Percentiles rank a stretch among this genome's conserved stretches.
Conservation (phyloP, 2,797 vertebrate genomes). For the Gastrophryne carolinensis region DNA sequence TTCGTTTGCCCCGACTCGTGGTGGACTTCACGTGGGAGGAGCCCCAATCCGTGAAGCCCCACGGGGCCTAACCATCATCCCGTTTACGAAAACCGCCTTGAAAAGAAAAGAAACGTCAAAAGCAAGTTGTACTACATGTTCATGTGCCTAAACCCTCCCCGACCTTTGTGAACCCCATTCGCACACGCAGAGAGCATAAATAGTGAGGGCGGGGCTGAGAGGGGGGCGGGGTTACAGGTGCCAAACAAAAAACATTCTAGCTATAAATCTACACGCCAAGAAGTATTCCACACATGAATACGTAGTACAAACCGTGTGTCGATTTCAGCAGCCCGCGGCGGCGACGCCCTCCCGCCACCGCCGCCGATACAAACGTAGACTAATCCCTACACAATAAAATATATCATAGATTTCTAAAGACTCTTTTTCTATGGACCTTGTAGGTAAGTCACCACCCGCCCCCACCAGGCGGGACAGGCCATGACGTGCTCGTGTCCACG, state of each 20-base stretch:
- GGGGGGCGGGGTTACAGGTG: too few relatives aligned
- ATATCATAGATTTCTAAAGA: background rate
- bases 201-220: too few relatives aligned
- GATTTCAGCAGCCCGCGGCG: background rate
- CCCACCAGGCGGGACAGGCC: background rate
- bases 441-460: background rate
- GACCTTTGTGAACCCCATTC: background rate
- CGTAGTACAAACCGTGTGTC: slow-evolving; percentile 4
- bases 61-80: background rate
- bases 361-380: background rate
- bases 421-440: background rate
- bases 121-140: slow-evolving; percentile 4
- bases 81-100: background rate
- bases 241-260: too few relatives aligned
- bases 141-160: background rate
- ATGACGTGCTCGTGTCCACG: background rate
- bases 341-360: slow-evolving; percentile 4
- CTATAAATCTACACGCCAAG: background rate
- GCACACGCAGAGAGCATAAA: too few relatives aligned
- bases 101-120: background rate
- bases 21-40: background rate
- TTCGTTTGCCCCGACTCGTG: too few relatives aligned
- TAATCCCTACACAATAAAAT: background rate
- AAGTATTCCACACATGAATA: background rate
- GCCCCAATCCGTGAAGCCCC: background rate